Percentiles rank a stretch among this genome's conserved stretches.
Conservation (phyloP, 2,888 invertebrate genomes). For the Drosophila ezoana region DNA sequence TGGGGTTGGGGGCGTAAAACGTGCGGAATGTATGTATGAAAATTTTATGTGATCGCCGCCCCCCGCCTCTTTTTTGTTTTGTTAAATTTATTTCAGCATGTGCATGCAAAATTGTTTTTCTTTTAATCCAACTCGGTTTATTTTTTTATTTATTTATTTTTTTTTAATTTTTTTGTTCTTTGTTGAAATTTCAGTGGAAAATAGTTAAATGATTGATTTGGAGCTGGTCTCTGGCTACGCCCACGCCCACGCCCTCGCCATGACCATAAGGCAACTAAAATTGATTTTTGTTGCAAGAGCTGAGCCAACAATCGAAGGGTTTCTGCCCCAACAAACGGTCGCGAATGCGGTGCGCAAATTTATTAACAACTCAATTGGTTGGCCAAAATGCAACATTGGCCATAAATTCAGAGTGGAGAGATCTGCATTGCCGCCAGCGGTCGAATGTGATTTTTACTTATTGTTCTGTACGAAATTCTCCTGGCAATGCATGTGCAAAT, state of each 20-base stretch:
- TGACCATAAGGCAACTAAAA: constrained; percentile 22
- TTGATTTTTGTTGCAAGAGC: constrained; percentile 46
- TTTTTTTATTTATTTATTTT: constrained; percentile 4
- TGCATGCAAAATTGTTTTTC: constrained; percentile 44
- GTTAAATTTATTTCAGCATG: constrained; percentile 21
- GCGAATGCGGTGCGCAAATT: constrained; percentile 50
- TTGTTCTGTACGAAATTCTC: constrained; percentile 23
- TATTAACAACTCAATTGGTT: constrained; percentile 61
- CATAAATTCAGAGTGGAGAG: constrained; percentile 36
- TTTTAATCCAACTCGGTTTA: constrained; percentile 33
- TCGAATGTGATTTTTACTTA: constrained; percentile 24
- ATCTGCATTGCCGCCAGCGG: constrained; percentile 13
- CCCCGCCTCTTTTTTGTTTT: background rate
- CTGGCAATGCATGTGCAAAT: constrained; percentile 12
- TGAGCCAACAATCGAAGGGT: constrained; percentile 9
- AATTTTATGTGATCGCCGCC: constrained; percentile 18
- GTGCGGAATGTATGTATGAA: constrained; percentile 39
- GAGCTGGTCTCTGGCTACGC: constrained; percentile 13
- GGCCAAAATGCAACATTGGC: constrained; percentile 38
- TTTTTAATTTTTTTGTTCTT: background rate
- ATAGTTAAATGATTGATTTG: constrained; percentile 70
- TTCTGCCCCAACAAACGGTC: constrained; percentile 9
- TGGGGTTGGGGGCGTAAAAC: constrained; percentile 5
- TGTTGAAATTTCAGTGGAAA: constrained; percentile 41
- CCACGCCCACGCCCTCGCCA: background rate